phyloP scores from a whole-genome alignment of 2,888 invertebrate genomes.

The Sarcophaga variegata region DNA sequence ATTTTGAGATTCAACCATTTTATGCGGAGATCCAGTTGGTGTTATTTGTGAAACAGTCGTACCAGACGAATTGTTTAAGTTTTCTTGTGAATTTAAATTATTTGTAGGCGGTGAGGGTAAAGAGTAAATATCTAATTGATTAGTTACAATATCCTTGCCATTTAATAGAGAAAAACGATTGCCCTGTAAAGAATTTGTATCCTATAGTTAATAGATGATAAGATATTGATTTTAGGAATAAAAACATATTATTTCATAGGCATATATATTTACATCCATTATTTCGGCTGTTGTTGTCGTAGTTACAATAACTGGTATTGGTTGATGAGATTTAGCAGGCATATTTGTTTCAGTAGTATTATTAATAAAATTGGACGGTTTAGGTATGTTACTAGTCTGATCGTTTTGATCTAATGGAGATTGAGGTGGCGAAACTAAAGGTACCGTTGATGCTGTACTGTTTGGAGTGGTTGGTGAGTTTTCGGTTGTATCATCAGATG shows the following conservation, averaged over 20 bases:
- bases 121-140: conserved; percentile 71
- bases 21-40: conserved; percentile 67
- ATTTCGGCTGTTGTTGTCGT: conserved; percentile 72
- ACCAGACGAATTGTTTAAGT: conserved; percentile 74
- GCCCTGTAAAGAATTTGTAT: conserved; percentile 51
- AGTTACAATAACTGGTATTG: conserved; percentile 73
- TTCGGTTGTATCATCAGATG: conserved; percentile 41
- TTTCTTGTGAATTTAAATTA: conserved; percentile 59
- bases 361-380: conserved; percentile 45
- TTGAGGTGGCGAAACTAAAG: conserved; percentile 66
- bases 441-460: conserved; percentile 69
- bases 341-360: conserved; percentile 53
- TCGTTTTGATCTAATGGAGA: conserved; percentile 52
- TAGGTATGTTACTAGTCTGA: conserved; percentile 31
- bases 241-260: not conserved
- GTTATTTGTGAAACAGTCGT: conserved; percentile 75
- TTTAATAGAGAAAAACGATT: conserved; percentile 71
- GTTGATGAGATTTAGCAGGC: conserved; percentile 71
- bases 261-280: conserved; percentile 67
- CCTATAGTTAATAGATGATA: conserved; percentile 9
- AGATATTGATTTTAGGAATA: not conserved
- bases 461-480: conserved; percentile 62
- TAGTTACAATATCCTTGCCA: conserved; percentile 64
- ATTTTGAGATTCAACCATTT: conserved; percentile 63
- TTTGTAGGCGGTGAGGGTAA: conserved; percentile 73